Percentiles rank a stretch among this genome's conserved stretches.
Conservation (phyloP, 64 coral and sea anemone genomes). For the Actinia equina region DNA sequence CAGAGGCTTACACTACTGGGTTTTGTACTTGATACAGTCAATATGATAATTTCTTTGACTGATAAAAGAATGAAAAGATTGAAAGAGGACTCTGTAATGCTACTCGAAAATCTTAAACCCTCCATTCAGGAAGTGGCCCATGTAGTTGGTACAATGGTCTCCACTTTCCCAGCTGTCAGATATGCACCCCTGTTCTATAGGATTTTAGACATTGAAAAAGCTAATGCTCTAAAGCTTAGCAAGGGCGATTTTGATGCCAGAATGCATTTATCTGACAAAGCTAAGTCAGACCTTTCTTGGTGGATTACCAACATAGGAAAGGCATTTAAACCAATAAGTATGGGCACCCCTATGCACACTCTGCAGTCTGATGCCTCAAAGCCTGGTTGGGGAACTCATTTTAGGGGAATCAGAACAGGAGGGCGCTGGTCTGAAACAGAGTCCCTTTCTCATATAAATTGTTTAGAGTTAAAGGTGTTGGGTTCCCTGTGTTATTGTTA, state of each 20-base stretch:
- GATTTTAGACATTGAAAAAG: constrained; percentile 30
- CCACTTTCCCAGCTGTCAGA: constrained; percentile 26
- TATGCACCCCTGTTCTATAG: constrained; percentile 24
- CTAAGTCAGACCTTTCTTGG: constrained; percentile 27
- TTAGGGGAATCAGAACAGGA: constrained; percentile 6
- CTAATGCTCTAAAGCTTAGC: constrained; percentile 11
- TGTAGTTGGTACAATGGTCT: constrained; percentile 34
- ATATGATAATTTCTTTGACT: constrained; percentile 32
- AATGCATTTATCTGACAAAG: neutral
- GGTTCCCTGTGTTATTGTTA: no score
- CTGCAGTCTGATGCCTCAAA: constrained; percentile 41
- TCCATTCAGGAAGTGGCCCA: constrained; percentile 26
- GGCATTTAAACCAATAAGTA: constrained; percentile 12
- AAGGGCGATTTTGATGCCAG: constrained; percentile 34
- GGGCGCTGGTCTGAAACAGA: constrained; percentile 25
- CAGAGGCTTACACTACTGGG: constrained; percentile 13
- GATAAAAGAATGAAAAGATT: constrained; percentile 19
- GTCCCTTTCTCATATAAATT: constrained; percentile 36
- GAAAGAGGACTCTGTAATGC: neutral
- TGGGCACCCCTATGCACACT: constrained; percentile 5
- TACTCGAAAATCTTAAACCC: neutral
- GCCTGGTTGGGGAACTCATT: constrained; percentile 41
- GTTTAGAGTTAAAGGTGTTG: constrained; percentile 34
- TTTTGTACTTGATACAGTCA: constrained; percentile 23
- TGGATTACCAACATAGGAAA: constrained; percentile 28